phyloP scores from a whole-genome alignment of 1,140 invertebrate species.

The Samia ricini region DNA sequence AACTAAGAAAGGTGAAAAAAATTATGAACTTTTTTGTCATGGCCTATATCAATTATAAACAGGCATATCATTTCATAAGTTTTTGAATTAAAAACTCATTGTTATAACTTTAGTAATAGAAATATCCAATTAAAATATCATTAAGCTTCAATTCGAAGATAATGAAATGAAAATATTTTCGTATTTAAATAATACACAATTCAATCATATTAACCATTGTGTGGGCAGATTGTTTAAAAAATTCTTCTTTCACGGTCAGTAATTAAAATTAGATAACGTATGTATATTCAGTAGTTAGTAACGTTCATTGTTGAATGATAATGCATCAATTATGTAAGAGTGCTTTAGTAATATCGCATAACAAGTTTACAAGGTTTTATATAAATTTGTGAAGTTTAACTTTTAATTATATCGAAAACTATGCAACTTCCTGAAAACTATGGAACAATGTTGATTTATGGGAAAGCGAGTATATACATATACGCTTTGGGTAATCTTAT shows the following conservation, averaged over 20 bases:
- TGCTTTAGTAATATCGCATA: not conserved
- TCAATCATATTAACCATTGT: not conserved
- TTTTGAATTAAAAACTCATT: too few relatives aligned
- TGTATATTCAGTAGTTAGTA: not conserved
- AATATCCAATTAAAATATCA: not conserved
- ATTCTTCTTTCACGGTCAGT: conserved; percentile 1
- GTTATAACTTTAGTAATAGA: too few relatives aligned
- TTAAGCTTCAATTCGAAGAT: not conserved
- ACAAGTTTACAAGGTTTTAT: not conserved
- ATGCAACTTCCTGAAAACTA: too few relatives aligned
- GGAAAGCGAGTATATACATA: too few relatives aligned
- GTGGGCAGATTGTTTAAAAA: not conserved
- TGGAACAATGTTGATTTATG: too few relatives aligned
- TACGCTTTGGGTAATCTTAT: too few relatives aligned
- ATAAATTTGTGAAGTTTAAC: not conserved
- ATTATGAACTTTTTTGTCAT: too few relatives aligned
- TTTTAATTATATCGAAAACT: too few relatives aligned
- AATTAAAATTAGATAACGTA: conserved; percentile 1
- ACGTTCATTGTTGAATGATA: not conserved
- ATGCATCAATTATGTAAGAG: not conserved
- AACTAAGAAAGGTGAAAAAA: too few relatives aligned
- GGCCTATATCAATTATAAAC: too few relatives aligned
- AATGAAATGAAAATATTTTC: not conserved
- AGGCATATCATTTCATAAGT: too few relatives aligned
- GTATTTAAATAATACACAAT: not conserved